Conservation (phyloP, 2,113 vertebrate genomes). For the Dinomys branickii region DNA sequence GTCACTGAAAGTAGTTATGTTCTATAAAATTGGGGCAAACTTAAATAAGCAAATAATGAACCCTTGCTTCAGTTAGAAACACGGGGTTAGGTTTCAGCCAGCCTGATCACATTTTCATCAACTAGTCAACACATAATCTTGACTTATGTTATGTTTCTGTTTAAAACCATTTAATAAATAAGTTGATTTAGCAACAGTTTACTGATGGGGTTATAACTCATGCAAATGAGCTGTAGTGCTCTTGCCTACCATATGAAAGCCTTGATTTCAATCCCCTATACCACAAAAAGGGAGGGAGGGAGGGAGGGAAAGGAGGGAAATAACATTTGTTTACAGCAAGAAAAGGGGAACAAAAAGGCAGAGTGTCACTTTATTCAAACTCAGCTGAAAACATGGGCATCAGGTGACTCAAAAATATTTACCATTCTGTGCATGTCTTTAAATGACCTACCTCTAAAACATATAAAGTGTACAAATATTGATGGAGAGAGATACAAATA, state of each 20-base stretch:
- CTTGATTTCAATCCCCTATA: background rate
- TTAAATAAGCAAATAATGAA: slow-evolving; percentile 14
- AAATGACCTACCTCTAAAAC: background rate
- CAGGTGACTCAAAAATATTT: background rate
- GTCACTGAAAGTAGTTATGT: background rate
- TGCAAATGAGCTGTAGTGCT: background rate
- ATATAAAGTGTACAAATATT: background rate
- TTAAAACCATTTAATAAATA: slow-evolving; percentile 14
- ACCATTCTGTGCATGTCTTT: background rate
- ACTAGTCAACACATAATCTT: background rate
- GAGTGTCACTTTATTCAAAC: background rate
- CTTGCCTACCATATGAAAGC: background rate
- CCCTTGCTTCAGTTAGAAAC: background rate
- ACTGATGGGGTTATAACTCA: background rate
- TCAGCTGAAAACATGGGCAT: background rate
- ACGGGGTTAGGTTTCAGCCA: background rate
- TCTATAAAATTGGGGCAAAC: background rate
- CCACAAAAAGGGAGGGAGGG: background rate
- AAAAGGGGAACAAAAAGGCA: slow-evolving; percentile 5
- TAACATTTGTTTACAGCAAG: background rate
- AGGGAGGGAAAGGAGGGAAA: background rate
- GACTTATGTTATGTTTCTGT: slow-evolving; percentile 27
- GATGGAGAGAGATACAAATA: background rate
- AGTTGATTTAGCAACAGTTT: background rate
- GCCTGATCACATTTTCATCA: background rate